Conservation (phyloP, 2,888 invertebrate species). For the Apodemia hepburni region DNA sequence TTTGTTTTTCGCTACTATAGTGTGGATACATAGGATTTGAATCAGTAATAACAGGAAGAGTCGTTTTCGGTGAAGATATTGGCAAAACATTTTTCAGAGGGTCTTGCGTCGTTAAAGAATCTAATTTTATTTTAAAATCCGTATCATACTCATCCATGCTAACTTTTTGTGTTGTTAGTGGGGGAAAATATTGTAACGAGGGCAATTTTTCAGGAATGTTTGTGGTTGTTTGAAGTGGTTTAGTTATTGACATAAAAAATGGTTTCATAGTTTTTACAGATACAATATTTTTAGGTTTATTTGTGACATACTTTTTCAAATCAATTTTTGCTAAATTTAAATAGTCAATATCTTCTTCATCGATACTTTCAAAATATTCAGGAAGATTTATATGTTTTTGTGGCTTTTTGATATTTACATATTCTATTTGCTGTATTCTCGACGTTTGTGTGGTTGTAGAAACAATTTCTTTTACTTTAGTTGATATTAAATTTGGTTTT, state of each 20-base stretch:
- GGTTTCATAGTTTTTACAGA: slow-evolving; percentile 19
- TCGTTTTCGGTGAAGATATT: slow-evolving; percentile 30
- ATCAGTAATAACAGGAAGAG: slow-evolving; percentile 13
- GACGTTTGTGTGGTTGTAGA: no score
- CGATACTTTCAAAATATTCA: slow-evolving; percentile 55
- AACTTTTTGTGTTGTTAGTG: slow-evolving; percentile 42
- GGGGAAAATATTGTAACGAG: slow-evolving; percentile 67
- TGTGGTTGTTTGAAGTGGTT: slow-evolving; percentile 29
- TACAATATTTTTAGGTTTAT: slow-evolving; percentile 26
- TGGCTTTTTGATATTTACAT: slow-evolving; percentile 37
- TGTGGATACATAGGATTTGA: neutral
- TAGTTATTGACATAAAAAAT: slow-evolving; percentile 32
- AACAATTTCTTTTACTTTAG: slow-evolving; percentile 17
- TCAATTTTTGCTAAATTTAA: slow-evolving; percentile 55
- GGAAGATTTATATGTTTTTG: slow-evolving; percentile 44
- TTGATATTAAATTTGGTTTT: slow-evolving; percentile 18
- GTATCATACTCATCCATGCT: slow-evolving; percentile 45
- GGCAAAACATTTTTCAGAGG: slow-evolving; percentile 33
- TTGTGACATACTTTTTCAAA: slow-evolving; percentile 50
- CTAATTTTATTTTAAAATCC: slow-evolving; percentile 46
- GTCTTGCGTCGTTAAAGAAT: slow-evolving; percentile 38
- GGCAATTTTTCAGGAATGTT: slow-evolving; percentile 48
- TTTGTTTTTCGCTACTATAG: neutral
- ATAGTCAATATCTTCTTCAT: slow-evolving; percentile 60
- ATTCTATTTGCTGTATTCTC: neutral